Evolutionary conservation across 2,797 vertebrate genomes (phyloP).

Genomic region (Phyllotis vaccarum): DNA sequence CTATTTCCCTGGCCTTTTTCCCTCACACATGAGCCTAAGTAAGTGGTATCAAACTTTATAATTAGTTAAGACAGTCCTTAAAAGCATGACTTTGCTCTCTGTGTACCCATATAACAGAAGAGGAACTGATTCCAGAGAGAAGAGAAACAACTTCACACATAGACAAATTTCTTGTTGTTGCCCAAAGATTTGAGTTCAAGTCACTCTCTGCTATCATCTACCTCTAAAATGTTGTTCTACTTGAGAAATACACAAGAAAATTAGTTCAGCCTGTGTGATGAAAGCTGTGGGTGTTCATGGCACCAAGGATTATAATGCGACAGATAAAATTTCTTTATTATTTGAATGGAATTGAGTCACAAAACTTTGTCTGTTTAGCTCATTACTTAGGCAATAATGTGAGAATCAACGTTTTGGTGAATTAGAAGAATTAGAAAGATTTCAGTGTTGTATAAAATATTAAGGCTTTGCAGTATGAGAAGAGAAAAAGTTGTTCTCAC

Average conservation of each 20-base stretch:
- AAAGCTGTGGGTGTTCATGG: background rate
- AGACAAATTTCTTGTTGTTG: background rate
- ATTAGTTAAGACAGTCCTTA: background rate
- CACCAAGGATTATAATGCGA: background rate
- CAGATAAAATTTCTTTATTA: background rate
- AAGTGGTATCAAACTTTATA: background rate
- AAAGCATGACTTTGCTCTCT: background rate
- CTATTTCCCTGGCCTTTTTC: background rate
- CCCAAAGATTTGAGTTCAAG: background rate
- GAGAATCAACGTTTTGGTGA: background rate
- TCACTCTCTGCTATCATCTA: background rate
- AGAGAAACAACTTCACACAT: background rate
- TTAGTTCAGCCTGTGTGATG: background rate
- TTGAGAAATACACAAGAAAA: background rate
- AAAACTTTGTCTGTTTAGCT: background rate
- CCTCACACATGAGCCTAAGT: background rate
- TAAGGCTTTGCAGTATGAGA: conserved; percentile 5
- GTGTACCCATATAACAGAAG: background rate
- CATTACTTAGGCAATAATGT: background rate
- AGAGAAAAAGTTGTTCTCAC: background rate
- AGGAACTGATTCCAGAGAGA: background rate
- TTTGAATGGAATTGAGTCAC: background rate
- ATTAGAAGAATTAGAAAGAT: background rate
- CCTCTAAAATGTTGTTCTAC: background rate
- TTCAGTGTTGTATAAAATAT: background rate